These are phyloP conservation scores for Corella eumyota DNA, from an alignment of 23 tunicate species.

Conservation along the genomic window DNA sequence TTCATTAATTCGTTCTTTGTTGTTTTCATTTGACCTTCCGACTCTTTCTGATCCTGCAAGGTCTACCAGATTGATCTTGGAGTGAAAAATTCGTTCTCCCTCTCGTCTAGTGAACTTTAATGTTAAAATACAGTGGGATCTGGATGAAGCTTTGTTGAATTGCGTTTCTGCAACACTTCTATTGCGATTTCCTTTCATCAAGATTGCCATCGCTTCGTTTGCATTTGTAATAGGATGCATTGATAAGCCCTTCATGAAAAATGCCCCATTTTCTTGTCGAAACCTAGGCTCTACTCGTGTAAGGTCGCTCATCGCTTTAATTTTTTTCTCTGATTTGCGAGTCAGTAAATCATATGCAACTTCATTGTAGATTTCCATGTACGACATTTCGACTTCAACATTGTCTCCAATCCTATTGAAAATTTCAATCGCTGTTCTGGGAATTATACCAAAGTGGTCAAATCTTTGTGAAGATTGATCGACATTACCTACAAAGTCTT, in stretches of 20 bases:
- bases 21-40: conserved; percentile 52
- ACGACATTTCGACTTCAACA: conserved; percentile 37
- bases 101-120: conserved; percentile 36
- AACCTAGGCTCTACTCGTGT: too few species aligned
- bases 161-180: conserved; percentile 92
- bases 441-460: conserved; percentile 45
- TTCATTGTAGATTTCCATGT: conserved; percentile 84
- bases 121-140: conserved; percentile 93
- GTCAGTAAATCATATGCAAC: conserved; percentile 68
- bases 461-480: too few species aligned
- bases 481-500: too few species aligned
- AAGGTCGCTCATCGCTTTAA: too few species aligned
- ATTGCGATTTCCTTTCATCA: conserved; percentile 64
- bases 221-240: conserved; percentile 14
- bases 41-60: conserved; percentile 85
- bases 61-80: conserved; percentile 79
- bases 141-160: conserved; percentile 79
- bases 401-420: conserved; percentile 21
- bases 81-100: conserved; percentile 25
- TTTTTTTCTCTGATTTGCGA: conserved; percentile 18
- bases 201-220: conserved; percentile 66
- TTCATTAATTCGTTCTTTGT: conserved; percentile 37
- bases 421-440: conserved; percentile 28
- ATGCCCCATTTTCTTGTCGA: too few species aligned
- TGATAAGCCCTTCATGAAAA: too few species aligned